Percentiles rank a stretch among this genome's conserved stretches.
phyloP scores from a whole-genome alignment of 1,140 invertebrate genomes.

The Drosophila saltans region DNA sequence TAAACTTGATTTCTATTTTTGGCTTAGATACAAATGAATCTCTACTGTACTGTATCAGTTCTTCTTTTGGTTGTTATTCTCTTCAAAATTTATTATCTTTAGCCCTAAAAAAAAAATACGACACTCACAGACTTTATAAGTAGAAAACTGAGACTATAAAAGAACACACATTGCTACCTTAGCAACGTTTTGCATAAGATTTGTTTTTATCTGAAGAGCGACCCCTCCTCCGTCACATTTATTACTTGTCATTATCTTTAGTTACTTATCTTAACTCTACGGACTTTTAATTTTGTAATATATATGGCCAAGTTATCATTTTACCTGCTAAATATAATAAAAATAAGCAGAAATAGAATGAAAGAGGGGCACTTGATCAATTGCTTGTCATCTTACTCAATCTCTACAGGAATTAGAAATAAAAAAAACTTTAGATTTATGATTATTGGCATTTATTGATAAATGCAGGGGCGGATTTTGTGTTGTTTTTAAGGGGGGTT shows the following conservation, averaged over 20 bases:
- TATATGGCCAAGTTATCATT: background rate
- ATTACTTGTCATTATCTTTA: conserved; percentile 2
- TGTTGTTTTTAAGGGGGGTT: background rate
- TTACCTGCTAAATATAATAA: background rate
- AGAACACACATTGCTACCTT: background rate
- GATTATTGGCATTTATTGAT: conserved; percentile 37
- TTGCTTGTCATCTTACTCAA: conserved; percentile 14
- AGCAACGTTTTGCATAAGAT: conserved; percentile 7
- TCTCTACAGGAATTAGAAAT: conserved; percentile 32
- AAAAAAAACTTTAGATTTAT: conserved; percentile 33
- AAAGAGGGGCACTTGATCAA: conserved; percentile 7
- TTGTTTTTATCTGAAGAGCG: background rate
- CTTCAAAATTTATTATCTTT: background rate
- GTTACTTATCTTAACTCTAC: conserved; percentile 2
- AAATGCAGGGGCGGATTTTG: conserved; percentile 9
- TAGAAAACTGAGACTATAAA: background rate
- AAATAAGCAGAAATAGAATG: background rate
- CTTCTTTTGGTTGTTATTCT: too few relatives aligned
- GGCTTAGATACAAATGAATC: background rate
- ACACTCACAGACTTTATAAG: background rate
- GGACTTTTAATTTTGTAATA: background rate
- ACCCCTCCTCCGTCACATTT: background rate
- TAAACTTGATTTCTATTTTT: background rate
- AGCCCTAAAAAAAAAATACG: background rate
- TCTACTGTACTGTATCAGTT: background rate